Conservation (phyloP, 2,888 invertebrate genomes). For the Polyommatus icarus region DNA sequence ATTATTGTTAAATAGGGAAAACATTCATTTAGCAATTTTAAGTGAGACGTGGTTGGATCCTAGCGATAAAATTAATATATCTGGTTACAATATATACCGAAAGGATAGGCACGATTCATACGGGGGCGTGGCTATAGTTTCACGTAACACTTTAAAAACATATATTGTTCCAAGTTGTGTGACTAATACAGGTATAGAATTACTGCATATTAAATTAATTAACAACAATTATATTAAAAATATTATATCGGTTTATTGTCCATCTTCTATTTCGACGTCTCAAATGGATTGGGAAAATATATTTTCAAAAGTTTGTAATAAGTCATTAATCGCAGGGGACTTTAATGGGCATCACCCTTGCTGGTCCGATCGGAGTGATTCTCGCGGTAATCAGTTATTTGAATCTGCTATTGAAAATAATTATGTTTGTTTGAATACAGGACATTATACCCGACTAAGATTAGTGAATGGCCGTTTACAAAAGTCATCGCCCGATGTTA, state of each 20-base stretch:
- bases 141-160: conserved; percentile 24
- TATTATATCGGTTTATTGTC: conserved; percentile 34
- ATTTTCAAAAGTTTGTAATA: conserved; percentile 19
- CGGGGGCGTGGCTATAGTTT: conserved; percentile 29
- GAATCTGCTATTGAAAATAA: conserved; percentile 21
- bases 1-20: not conserved
- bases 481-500: not conserved
- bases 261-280: conserved; percentile 26
- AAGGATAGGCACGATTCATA: conserved; percentile 30
- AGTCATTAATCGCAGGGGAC: conserved; percentile 29
- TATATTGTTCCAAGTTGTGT: too few relatives aligned
- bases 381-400: conserved; percentile 32
- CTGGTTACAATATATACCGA: conserved; percentile 22
- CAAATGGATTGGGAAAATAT: conserved; percentile 33
- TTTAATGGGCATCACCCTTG: conserved; percentile 34
- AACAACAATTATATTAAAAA: conserved; percentile 29
- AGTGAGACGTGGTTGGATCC: conserved; percentile 27
- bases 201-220: conserved; percentile 20
- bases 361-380: conserved; percentile 30
- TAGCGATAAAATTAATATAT: not conserved
- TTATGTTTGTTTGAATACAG: conserved; percentile 28
- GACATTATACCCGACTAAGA: conserved; percentile 25
- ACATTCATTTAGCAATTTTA: not conserved
- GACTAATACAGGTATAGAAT: conserved; percentile 13
- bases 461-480: conserved; percentile 1